Evolutionary conservation across 1,140 invertebrate genomes (phyloP).

Genomic region (Panagrolaimus sp.): DNA sequence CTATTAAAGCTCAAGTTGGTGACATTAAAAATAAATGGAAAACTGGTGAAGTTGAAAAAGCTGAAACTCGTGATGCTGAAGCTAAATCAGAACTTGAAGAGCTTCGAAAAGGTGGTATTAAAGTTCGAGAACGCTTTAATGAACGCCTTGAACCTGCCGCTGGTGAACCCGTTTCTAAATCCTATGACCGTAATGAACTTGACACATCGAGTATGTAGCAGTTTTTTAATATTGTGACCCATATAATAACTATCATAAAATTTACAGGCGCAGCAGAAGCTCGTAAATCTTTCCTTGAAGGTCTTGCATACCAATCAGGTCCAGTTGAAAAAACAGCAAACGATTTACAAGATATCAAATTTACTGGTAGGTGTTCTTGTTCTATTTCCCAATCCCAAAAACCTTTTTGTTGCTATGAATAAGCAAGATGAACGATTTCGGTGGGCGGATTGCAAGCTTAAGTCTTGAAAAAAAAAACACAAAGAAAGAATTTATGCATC

Average conservation of each 20-base stretch:
- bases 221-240: background rate
- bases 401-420: background rate
- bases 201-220: constrained; percentile 31
- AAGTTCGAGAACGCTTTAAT: constrained; percentile 30
- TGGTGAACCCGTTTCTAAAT: constrained; percentile 28
- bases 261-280: constrained; percentile 47
- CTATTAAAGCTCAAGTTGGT: constrained; percentile 47
- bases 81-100: constrained; percentile 51
- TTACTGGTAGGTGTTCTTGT: constrained; percentile 22
- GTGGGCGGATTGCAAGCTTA: constrained; percentile 16
- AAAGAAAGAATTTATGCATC: constrained; percentile 22
- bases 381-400: constrained; percentile 10
- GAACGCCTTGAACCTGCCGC: constrained; percentile 21
- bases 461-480: constrained; percentile 15
- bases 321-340: constrained; percentile 42
- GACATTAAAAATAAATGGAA: constrained; percentile 58
- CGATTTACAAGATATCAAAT: constrained; percentile 43
- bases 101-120: constrained; percentile 33
- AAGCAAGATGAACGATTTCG: constrained; percentile 5
- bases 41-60: constrained; percentile 55
- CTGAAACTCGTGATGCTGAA: constrained; percentile 42
- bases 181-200: constrained; percentile 38
- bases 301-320: constrained; percentile 38
- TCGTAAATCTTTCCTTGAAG: constrained; percentile 50
- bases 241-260: background rate